A percentile compares a stretch with the other conserved stretches of the same genome.
phyloP scores from a whole-genome alignment of 2,888 invertebrate species.

The Eupithecia subfuscata region DNA sequence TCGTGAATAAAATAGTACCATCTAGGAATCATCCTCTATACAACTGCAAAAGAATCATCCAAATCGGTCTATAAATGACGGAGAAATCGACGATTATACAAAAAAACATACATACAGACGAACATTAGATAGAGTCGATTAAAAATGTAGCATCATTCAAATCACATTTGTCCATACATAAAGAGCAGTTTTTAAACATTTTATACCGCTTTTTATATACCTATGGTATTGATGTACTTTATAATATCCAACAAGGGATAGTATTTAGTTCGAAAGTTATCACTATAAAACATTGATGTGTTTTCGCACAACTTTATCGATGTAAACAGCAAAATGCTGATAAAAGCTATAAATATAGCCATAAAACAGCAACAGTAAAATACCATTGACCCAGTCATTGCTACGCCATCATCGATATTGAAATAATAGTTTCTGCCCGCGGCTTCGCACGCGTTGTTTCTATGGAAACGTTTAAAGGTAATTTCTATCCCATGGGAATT shows the following conservation, averaged over 20 bases:
- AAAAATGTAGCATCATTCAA: background rate
- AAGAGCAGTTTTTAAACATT: background rate
- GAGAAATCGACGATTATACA: too few relatives aligned
- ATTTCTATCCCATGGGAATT: too few relatives aligned
- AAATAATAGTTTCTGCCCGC: too few relatives aligned
- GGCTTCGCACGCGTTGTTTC: too few relatives aligned
- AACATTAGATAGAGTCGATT: too few relatives aligned
- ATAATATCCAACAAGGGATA: background rate
- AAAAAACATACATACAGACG: too few relatives aligned
- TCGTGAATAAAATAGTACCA: too few relatives aligned
- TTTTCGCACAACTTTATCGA: background rate
- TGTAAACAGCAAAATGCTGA: background rate
- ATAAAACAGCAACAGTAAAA: constrained; percentile 6
- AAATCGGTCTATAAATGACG: too few relatives aligned
- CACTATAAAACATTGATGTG: background rate
- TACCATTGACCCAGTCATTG: background rate
- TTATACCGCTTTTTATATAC: background rate
- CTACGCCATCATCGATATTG: background rate
- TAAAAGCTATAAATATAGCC: constrained; percentile 5
- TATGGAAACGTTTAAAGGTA: too few relatives aligned
- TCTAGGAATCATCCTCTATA: too few relatives aligned
- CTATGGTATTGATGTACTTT: background rate
- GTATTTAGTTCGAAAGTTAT: background rate
- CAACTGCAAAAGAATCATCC: too few relatives aligned
- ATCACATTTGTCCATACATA: background rate